phyloP scores from a whole-genome alignment of 2,888 invertebrate genomes.

The Oscheius myriophilus region DNA sequence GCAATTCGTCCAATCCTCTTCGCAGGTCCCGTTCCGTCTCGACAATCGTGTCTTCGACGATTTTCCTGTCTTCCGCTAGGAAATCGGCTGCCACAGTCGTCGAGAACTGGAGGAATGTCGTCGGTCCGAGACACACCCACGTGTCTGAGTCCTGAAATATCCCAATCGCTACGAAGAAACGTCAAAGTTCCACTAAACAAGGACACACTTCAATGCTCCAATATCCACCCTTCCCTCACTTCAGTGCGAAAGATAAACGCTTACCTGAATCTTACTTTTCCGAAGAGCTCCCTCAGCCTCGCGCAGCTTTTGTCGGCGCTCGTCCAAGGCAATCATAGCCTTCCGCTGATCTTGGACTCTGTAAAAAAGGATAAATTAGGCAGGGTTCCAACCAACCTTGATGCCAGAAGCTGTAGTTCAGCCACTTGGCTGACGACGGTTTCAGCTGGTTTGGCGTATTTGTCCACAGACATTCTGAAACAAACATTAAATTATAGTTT shows the following conservation, averaged over 20 bases:
- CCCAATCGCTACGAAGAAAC: background rate
- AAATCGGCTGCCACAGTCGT: conserved; percentile 21
- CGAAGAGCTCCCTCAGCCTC: conserved; percentile 26
- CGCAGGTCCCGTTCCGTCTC: conserved; percentile 22
- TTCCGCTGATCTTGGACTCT: conserved; percentile 26
- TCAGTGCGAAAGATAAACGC: too few relatives aligned
- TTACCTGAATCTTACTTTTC: conserved; percentile 27
- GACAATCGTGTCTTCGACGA: conserved; percentile 22
- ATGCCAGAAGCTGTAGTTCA: conserved; percentile 12
- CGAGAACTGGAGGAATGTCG: conserved; percentile 27
- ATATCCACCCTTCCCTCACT: too few relatives aligned
- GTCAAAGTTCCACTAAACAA: background rate
- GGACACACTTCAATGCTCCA: too few relatives aligned
- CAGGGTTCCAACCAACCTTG: conserved; percentile 5
- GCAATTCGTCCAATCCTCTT: conserved; percentile 16
- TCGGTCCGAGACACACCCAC: conserved; percentile 28
- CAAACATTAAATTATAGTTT: too few relatives aligned
- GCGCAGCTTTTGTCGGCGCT: conserved; percentile 30
- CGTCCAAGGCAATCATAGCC: conserved; percentile 22
- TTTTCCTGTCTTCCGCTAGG: conserved; percentile 22
- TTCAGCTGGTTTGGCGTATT: conserved; percentile 15
- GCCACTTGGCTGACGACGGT: conserved; percentile 14
- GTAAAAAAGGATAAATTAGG: background rate
- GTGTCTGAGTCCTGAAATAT: conserved; percentile 23
- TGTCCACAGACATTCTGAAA: background rate